Evolutionary conservation across 2,113 vertebrate species (phyloP), one percentile per base, ranked within the genome.

Genomic region (Malurus elegans): DNA sequence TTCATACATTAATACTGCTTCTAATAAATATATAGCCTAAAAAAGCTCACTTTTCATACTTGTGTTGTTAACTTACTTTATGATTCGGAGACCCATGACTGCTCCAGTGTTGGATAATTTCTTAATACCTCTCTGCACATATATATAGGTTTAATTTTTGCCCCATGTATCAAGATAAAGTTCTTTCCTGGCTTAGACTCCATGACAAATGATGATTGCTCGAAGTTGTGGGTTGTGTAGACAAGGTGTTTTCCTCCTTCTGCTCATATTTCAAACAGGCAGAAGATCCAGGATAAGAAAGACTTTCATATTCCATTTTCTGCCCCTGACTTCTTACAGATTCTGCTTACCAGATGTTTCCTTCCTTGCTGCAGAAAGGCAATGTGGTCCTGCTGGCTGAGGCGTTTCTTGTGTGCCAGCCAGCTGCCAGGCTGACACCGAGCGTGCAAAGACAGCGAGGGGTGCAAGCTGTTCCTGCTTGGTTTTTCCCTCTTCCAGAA

Each of bases 341-440:
- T 86, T 83, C 75, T 92, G 28, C 64, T 94, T 94, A 44, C 85
- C 93, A 94, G 96, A 93, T 96, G 94, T 97, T 95, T 93, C 62
- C 75, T 83, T 72, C 78, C 90, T 95, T 83, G 36, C 54, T 93
- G 82, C 81, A 90, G 36, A 75, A 94, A 93, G 80, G 86, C 91
- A 87, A 19, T 79, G 92, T 88, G 85, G 71, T 92, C 94, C 74
- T 94, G 92, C 88, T 95, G 93, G 79, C 93, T 80, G 85, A 92
- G 88, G 57, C 36, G 3, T 80, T 95, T 93, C 64, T 90, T 90
- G 92, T 86, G 79, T 86, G 87, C 74, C 79, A 90, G 95, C 94
- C 93, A 90, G 26, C 87, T 12, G 2, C 62, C 75, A 81, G 62
- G 54, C 88, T 70, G 82, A 87, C 74, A 82, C 44, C 79, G 85